Conservation (phyloP, 2,797 vertebrate species). For the Enteromius afrohamiltoni region DNA sequence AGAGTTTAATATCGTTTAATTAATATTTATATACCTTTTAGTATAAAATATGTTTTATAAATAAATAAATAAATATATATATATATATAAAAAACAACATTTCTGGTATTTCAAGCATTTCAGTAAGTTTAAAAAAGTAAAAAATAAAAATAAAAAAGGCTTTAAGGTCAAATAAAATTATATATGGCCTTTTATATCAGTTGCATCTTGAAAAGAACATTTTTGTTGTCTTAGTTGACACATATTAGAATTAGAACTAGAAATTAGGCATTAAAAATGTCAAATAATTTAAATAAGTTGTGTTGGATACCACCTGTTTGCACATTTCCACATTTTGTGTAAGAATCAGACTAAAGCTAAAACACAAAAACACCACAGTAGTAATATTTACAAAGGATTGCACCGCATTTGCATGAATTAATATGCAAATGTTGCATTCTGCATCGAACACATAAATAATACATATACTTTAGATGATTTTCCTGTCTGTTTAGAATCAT, state of each 20-base stretch:
- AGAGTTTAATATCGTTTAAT: no score
- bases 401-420: conserved; percentile 18
- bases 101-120: no score
- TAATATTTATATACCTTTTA: no score
- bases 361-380: neutral
- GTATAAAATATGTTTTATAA: no score
- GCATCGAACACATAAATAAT: conserved; percentile 28
- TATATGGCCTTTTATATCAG: neutral
- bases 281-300: neutral
- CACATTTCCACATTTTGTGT: neutral
- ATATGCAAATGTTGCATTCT: conserved; percentile 17
- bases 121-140: no score
- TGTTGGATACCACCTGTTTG: conserved; percentile 10
- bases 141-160: no score
- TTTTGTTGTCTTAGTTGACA: neutral
- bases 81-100: no score
- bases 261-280: neutral
- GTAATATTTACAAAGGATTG: neutral
- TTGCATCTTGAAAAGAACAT: neutral
- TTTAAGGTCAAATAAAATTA: neutral
- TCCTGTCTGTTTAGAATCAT: conserved; percentile 1
- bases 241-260: neutral
- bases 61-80: no score
- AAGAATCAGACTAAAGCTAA: neutral
- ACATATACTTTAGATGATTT: conserved; percentile 9